A percentile compares a stretch with the other conserved stretches of the same genome.
These are phyloP conservation scores for Nyctereutes procyonoides DNA, from an alignment of 2,113 vertebrate genomes.

Conservation along the genomic window DNA sequence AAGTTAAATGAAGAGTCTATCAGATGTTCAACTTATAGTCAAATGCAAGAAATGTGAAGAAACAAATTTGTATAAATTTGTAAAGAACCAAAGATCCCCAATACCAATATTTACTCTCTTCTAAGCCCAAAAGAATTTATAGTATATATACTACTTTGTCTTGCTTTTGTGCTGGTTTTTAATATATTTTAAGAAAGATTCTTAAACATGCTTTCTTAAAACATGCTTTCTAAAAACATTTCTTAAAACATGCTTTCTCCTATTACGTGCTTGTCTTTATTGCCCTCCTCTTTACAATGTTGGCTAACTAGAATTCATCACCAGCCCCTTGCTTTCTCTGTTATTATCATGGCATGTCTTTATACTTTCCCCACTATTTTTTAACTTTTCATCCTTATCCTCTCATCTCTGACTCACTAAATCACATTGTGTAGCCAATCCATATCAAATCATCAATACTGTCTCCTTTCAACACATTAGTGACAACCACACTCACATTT, in stretches of 20 bases:
- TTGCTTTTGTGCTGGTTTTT: not conserved
- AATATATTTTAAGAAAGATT: not conserved
- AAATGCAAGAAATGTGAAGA: not conserved
- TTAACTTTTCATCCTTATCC: not conserved
- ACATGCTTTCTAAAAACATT: not conserved
- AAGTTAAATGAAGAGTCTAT: constrained; percentile 19
- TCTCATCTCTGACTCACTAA: not conserved
- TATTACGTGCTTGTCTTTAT: not conserved
- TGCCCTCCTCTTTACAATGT: not conserved
- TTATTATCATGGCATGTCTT: not conserved
- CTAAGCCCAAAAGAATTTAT: not conserved
- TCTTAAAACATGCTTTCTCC: not conserved
- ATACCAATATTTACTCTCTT: not conserved
- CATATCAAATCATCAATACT: not conserved
- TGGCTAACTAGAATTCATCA: not conserved
- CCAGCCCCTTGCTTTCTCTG: not conserved
- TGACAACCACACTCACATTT: not conserved
- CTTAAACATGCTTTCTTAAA: not conserved
- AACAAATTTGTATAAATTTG: constrained; percentile 14
- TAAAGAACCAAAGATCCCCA: not conserved
- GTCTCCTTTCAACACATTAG: not conserved
- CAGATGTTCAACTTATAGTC: not conserved
- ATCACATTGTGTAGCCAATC: not conserved
- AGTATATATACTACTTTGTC: not conserved
- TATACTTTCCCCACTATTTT: not conserved